Conservation (phyloP, 1,140 invertebrate species). For the Magallana angulata region DNA sequence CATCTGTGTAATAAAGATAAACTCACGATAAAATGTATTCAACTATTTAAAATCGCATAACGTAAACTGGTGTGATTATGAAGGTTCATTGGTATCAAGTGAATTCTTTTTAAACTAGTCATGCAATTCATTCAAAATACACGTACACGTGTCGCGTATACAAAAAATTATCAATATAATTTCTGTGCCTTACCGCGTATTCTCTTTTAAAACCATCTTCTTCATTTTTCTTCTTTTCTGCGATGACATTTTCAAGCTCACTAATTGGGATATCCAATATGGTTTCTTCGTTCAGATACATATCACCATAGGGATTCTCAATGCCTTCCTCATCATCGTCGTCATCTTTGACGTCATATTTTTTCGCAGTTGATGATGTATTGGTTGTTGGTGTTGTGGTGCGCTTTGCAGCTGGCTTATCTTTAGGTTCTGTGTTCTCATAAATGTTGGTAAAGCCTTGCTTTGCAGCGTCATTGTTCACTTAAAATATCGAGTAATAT, state of each 20-base stretch:
- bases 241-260: not conserved
- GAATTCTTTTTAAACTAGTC: too few species aligned
- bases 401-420: not conserved
- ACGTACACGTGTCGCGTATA: too few species aligned
- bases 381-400: not conserved
- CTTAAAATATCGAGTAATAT: not conserved
- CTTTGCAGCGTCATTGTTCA: not conserved
- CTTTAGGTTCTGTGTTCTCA: not conserved
- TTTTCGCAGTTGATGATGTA: not conserved
- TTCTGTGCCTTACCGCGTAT: not conserved
- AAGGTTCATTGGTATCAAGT: not conserved
- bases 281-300: conserved; percentile 13
- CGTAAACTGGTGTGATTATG: too few species aligned
- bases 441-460: not conserved
- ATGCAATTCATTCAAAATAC: too few species aligned
- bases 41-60: too few species aligned
- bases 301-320: conserved; percentile 4
- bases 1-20: not conserved
- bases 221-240: not conserved
- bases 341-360: not conserved
- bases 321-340: conserved; percentile 15
- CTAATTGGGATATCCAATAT: not conserved
- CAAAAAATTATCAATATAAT: too few species aligned
- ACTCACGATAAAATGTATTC: too few species aligned
- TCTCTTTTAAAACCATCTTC: conserved; percentile 15